Conservation (phyloP, 2,113 vertebrate species). For the Pterocles burchelli region DNA sequence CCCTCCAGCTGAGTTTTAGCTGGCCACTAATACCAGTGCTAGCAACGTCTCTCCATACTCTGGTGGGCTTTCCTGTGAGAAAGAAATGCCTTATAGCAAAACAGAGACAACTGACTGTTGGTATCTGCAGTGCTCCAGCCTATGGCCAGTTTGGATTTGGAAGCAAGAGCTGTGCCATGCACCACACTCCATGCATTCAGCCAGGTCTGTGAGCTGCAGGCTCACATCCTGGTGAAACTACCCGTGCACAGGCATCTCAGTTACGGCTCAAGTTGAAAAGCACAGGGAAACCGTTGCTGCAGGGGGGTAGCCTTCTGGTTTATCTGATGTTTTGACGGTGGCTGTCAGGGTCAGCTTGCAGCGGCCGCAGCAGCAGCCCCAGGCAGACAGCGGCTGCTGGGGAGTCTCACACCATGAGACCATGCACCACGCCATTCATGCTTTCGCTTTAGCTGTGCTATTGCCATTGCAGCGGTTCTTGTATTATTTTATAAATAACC, state of each 20-base stretch:
- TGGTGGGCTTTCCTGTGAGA: background rate
- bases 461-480: rapidly evolving
- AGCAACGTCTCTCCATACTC: rapidly evolving
- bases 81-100: background rate
- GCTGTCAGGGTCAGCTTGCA: background rate
- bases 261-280: background rate
- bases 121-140: background rate
- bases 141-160: background rate
- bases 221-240: background rate
- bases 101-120: background rate
- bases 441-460: background rate
- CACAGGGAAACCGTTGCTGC: background rate
- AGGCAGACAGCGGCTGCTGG: rapidly evolving
- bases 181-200: rapidly evolving
- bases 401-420: background rate
- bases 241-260: background rate
- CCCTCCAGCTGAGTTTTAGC: background rate
- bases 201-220: background rate
- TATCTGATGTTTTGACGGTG: background rate
- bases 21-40: background rate
- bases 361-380: background rate
- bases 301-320: background rate
- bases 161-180: rapidly evolving
- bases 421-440: rapidly evolving
- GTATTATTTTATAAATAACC: background rate